Conservation (phyloP, 2,113 vertebrate species). For the Telmatochromis sp. region DNA sequence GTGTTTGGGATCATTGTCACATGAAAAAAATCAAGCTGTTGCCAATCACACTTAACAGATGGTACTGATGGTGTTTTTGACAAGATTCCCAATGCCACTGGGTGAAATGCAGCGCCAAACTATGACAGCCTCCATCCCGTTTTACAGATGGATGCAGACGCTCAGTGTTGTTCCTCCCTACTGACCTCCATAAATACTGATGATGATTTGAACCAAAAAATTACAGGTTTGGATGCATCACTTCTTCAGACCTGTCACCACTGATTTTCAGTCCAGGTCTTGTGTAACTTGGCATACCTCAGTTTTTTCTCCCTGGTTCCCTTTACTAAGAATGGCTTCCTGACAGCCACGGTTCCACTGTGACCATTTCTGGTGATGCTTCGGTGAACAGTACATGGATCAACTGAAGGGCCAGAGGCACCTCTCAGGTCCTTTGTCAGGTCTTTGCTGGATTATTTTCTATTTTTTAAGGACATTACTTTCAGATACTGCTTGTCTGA, state of each 20-base stretch:
- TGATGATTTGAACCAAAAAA: neutral
- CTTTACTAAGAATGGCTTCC: neutral
- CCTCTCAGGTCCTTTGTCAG: neutral
- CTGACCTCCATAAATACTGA: neutral
- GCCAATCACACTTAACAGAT: neutral
- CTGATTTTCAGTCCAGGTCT: neutral
- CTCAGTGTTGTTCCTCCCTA: neutral
- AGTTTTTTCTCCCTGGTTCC: neutral
- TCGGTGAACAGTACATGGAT: neutral
- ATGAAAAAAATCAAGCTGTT: neutral
- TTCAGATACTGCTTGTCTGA: neutral
- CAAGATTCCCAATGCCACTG: neutral
- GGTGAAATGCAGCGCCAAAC: neutral
- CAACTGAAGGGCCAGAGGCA: neutral
- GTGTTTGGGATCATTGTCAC: neutral
- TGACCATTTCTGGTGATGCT: neutral
- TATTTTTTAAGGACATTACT: neutral
- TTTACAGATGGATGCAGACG: neutral
- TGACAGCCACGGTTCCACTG: neutral
- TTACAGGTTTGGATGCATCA: neutral
- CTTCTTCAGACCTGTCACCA: neutral
- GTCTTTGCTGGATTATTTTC: neutral
- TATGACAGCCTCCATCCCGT: neutral
- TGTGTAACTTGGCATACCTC: neutral
- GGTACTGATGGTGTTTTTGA: neutral